phyloP scores from a whole-genome alignment of 2,888 invertebrate species.

The Cataglyphis altisquamis region DNA sequence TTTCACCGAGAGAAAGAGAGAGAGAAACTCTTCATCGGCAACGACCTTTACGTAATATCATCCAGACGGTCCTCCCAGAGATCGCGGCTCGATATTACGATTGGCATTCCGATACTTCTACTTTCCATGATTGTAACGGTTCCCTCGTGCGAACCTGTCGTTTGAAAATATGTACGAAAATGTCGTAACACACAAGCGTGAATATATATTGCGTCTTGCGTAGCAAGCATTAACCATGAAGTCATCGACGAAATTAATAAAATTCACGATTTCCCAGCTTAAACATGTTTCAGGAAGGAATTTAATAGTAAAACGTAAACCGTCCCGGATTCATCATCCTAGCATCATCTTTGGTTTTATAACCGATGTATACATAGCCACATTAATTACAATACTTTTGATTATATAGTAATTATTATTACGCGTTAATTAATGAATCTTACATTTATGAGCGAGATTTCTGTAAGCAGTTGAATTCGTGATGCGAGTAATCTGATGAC shows the following conservation, averaged over 20 bases:
- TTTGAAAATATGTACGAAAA: slow-evolving; percentile 33
- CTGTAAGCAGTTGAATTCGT: background rate
- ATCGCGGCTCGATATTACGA: slow-evolving; percentile 69
- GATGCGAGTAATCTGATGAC: background rate
- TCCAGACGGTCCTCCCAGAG: slow-evolving; percentile 55
- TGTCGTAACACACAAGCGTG: slow-evolving; percentile 12
- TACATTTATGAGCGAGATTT: background rate
- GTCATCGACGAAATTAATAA: slow-evolving; percentile 35
- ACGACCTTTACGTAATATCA: slow-evolving; percentile 81
- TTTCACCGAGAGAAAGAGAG: slow-evolving; percentile 66
- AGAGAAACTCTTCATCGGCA: slow-evolving; percentile 72
- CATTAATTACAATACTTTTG: background rate
- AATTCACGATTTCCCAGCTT: background rate
- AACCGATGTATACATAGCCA: background rate
- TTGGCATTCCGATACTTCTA: slow-evolving; percentile 67
- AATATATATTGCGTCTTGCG: background rate
- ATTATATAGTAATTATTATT: background rate
- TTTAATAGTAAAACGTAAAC: background rate
- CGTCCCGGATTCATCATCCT: background rate
- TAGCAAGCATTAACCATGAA: background rate
- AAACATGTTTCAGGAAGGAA: background rate
- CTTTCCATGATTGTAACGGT: slow-evolving; percentile 74
- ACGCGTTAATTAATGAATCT: background rate
- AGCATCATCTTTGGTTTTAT: slow-evolving; percentile 18
- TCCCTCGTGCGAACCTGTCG: slow-evolving; percentile 3